Percentiles rank a stretch among this genome's conserved stretches.
Conservation (phyloP, 2,797 vertebrate species). For the Scolopax rusticola region DNA sequence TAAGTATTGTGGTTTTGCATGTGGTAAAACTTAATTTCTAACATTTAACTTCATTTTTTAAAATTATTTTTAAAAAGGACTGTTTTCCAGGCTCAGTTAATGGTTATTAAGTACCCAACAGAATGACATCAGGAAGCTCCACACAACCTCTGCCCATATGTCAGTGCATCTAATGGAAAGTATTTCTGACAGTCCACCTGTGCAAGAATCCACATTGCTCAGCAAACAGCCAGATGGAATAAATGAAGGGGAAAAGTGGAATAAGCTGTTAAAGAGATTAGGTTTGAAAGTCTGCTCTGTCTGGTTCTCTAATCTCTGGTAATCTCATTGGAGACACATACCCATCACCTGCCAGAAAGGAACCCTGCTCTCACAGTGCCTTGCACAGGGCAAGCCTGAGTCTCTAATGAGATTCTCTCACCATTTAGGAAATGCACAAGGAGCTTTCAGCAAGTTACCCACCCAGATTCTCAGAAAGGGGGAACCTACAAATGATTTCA, state of each 20-base stretch:
- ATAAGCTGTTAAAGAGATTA: slow-evolving; percentile 62
- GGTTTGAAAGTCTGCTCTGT: slow-evolving; percentile 59
- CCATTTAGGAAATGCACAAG: background rate
- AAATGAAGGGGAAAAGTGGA: slow-evolving; percentile 57
- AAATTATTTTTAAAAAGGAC: background rate
- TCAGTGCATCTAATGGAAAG: background rate
- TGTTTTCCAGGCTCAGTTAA: background rate
- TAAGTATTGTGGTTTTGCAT: background rate
- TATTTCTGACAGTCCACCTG: slow-evolving; percentile 31
- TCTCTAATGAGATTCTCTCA: background rate
- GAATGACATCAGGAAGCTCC: background rate
- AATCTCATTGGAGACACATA: slow-evolving; percentile 31
- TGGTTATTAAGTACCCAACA: background rate
- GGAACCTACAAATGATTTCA: background rate
- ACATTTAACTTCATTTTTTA: background rate
- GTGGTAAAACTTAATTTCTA: background rate
- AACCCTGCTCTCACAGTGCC: background rate
- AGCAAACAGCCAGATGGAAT: slow-evolving; percentile 46
- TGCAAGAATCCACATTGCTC: background rate
- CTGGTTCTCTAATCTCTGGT: slow-evolving; percentile 44
- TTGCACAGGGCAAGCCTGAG: background rate
- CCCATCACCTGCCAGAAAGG: slow-evolving; percentile 6
- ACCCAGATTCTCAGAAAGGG: background rate
- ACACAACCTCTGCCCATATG: background rate
- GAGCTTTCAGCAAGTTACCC: background rate